phyloP scores from a whole-genome alignment of 2,888 invertebrate genomes.

The Quadroppia sp. region DNA sequence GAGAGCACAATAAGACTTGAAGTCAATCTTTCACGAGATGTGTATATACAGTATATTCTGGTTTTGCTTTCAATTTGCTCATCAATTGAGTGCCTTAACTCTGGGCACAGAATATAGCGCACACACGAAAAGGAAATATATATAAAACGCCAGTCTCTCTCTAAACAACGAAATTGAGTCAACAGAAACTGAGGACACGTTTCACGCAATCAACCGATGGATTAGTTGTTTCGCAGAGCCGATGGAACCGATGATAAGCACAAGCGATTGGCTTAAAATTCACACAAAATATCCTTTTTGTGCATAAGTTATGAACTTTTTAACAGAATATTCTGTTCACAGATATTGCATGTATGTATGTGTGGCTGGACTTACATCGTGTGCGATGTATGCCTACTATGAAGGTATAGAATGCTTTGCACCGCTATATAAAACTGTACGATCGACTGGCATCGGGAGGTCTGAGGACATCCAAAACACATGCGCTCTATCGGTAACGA shows the following conservation, averaged over 20 bases:
- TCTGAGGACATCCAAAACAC: slow-evolving; percentile 17
- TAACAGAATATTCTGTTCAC: background rate
- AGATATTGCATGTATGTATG: too few species aligned
- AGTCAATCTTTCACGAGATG: slow-evolving; percentile 7
- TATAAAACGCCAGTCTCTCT: too few species aligned
- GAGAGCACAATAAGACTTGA: background rate
- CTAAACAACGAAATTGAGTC: background rate
- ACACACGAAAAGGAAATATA: background rate
- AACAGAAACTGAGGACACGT: slow-evolving; percentile 1
- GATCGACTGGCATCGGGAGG: slow-evolving; percentile 1
- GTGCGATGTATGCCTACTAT: too few species aligned
- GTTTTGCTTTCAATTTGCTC: slow-evolving; percentile 14
- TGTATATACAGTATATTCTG: too few species aligned
- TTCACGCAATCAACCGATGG: slow-evolving; percentile 22
- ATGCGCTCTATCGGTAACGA: slow-evolving; percentile 2
- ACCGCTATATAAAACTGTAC: background rate
- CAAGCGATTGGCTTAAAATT: background rate
- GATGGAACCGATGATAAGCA: background rate
- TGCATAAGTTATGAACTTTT: background rate
- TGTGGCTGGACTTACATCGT: slow-evolving; percentile 3
- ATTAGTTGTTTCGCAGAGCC: background rate
- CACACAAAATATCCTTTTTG: background rate
- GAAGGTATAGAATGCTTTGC: background rate
- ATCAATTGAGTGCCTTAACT: background rate
- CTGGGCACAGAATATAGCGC: background rate